A percentile compares a stretch with the other conserved stretches of the same genome.
Conservation (phyloP, 1,140 invertebrate species). For the Zaprionus tsacasi region DNA sequence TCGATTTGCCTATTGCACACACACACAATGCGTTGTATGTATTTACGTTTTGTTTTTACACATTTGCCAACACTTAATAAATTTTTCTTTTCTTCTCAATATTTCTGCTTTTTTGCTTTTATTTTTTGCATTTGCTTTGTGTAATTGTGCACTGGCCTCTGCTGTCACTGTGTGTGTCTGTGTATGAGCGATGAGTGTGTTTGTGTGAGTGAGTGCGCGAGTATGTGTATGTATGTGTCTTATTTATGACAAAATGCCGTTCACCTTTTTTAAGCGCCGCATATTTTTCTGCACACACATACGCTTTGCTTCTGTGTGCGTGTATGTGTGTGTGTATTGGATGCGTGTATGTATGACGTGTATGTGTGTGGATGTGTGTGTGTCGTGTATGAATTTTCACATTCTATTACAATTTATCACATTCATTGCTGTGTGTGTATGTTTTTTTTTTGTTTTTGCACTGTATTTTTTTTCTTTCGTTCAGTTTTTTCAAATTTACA, state of each 20-base stretch:
- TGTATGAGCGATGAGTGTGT: neutral
- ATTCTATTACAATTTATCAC: conserved; percentile 80
- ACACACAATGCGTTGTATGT: neutral
- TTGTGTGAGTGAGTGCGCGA: neutral
- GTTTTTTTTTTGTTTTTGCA: conserved; percentile 41
- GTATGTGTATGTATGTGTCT: conserved; percentile 25
- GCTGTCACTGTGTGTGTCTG: neutral
- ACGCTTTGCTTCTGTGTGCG: conserved; percentile 56
- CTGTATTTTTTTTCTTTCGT: conserved; percentile 26
- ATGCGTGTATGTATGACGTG: conserved; percentile 21
- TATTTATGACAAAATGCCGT: conserved; percentile 72
- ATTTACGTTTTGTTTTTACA: conserved; percentile 12
- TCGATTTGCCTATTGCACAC: conserved; percentile 22
- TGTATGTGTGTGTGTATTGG: conserved; percentile 10
- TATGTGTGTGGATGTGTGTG: conserved; percentile 13
- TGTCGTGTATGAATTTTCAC: conserved; percentile 67
- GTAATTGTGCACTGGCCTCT: conserved; percentile 8
- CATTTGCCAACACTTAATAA: conserved; percentile 27
- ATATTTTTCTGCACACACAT: conserved; percentile 82
- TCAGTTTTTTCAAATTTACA: conserved; percentile 30
- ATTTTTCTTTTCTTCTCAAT: neutral
- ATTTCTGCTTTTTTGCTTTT: neutral
- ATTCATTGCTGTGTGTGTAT: conserved; percentile 59
- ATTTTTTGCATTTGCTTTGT: conserved; percentile 26
- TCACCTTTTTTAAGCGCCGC: conserved; percentile 82